These are phyloP conservation scores for Enteromius unitaeniatus DNA, from an alignment of 2,797 vertebrate species.

Conservation along the genomic window DNA sequence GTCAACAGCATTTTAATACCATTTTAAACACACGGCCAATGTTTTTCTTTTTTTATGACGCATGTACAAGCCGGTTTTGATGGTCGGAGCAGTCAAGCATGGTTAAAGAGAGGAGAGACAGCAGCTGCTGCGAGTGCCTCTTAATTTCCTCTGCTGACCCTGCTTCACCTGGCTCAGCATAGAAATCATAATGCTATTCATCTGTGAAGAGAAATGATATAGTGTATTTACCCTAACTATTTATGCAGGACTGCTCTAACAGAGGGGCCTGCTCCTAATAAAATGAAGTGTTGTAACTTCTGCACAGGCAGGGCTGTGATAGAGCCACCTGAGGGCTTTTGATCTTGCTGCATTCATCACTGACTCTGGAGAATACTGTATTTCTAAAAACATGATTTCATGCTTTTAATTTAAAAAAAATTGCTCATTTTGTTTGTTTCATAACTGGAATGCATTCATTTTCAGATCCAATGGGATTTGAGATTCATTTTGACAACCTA, in stretches of 20 bases:
- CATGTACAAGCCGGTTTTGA: conserved; percentile 95
- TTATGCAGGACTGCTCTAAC: conserved; percentile 92
- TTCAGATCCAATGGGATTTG: conserved; percentile 21
- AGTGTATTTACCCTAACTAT: conserved; percentile 96
- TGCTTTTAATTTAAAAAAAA: conserved; percentile 37
- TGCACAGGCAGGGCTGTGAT: conserved; percentile 69
- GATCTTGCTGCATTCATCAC: conserved; percentile 75
- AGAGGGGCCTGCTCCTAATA: conserved; percentile 86
- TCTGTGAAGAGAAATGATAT: conserved; percentile 98
- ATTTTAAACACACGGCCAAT: conserved; percentile 92
- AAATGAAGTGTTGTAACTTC: conserved; percentile 81
- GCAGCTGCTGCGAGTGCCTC: conserved; percentile 96
- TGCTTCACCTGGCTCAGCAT: conserved; percentile 95
- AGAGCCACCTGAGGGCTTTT: conserved; percentile 75
- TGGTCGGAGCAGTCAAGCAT: conserved; percentile 99
- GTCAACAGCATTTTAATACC: conserved; percentile 93
- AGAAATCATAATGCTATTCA: conserved; percentile 98
- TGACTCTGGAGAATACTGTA: conserved; percentile 46
- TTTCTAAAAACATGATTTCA: conserved; percentile 12
- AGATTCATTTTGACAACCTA: not conserved
- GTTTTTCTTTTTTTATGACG: conserved; percentile 92
- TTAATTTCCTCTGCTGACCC: conserved; percentile 99
- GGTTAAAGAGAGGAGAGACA: conserved; percentile 94
- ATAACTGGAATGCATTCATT: conserved; percentile 23
- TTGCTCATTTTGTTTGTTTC: conserved; percentile 29